Percentiles rank a stretch among this genome's conserved stretches.
Conservation (phyloP, 2,888 invertebrate genomes). For the Rotaria macrura region DNA sequence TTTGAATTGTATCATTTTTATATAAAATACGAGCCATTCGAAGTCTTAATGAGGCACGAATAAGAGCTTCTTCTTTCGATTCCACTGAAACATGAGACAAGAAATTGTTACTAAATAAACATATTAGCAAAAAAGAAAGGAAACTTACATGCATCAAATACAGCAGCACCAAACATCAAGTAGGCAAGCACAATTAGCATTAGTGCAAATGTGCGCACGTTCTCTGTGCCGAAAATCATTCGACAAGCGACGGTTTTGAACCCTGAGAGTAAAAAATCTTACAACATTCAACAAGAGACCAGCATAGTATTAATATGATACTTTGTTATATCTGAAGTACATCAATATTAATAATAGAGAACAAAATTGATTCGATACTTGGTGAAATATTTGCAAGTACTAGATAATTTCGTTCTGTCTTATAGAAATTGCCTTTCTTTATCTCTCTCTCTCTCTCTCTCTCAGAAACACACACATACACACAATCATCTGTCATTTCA, state of each 20-base stretch:
- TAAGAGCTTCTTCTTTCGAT: slow-evolving; percentile 12
- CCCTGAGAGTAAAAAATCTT: neutral
- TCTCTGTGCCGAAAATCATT: neutral
- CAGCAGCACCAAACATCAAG: neutral
- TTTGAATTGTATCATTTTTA: slow-evolving; percentile 6
- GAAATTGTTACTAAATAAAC: neutral
- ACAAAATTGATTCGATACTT: neutral
- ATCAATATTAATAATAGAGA: neutral
- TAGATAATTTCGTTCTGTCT: neutral
- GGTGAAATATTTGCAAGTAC: neutral
- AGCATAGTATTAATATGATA: neutral
- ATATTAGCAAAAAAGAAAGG: neutral
- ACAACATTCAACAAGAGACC: neutral
- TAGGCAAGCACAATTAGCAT: neutral
- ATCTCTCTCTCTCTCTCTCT: neutral
- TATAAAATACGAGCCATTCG: neutral
- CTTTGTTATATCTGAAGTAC: neutral
- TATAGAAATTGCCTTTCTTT: neutral
- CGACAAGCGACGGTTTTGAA: neutral
- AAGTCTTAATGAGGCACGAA: neutral
- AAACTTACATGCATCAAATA: slow-evolving; percentile 11
- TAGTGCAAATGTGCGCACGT: neutral
- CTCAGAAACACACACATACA: too few relatives aligned
- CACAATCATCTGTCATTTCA: neutral
- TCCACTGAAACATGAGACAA: neutral